Conservation (phyloP, 2,888 invertebrate species). For the Corythucha ciliata region DNA sequence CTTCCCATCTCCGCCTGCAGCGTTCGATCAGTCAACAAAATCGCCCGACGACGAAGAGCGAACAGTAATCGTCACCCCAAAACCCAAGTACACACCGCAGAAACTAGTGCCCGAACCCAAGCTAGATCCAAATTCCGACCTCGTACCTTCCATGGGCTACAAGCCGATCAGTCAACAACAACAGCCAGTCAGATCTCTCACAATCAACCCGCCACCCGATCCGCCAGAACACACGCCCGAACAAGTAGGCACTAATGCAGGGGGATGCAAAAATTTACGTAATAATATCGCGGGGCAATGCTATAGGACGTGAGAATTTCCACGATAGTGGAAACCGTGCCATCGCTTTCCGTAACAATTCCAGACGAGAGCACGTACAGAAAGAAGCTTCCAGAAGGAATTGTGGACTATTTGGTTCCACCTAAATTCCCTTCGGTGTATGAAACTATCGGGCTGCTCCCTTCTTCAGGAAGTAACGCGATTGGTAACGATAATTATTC, state of each 20-base stretch:
- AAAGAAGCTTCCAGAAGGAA: constrained; percentile 14
- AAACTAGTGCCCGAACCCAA: constrained; percentile 17
- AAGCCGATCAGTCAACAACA: neutral
- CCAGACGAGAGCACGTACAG: constrained; percentile 16
- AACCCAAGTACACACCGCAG: constrained; percentile 19
- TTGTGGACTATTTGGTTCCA: constrained; percentile 31
- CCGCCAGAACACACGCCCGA: neutral
- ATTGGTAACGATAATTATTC: constrained; percentile 7
- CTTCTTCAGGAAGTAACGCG: neutral
- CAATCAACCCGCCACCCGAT: neutral
- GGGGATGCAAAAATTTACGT: neutral
- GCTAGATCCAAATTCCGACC: constrained; percentile 16
- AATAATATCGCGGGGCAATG: constrained; percentile 7
- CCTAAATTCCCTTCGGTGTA: constrained; percentile 29
- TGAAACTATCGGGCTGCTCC: constrained; percentile 11
- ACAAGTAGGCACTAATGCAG: constrained; percentile 4
- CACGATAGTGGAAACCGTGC: constrained; percentile 29
- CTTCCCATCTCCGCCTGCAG: too few relatives aligned
- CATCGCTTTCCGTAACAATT: constrained; percentile 28
- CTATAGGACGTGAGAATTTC: constrained; percentile 13
- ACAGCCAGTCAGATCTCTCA: neutral
- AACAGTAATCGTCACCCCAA: constrained; percentile 21
- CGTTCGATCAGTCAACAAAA: too few relatives aligned
- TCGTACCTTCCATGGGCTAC: constrained; percentile 18
- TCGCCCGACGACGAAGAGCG: too few relatives aligned